Evolutionary conservation across 1,140 invertebrate genomes (phyloP), one percentile per base, ranked within the genome.

Genomic region (Hyles vespertilio): DNA sequence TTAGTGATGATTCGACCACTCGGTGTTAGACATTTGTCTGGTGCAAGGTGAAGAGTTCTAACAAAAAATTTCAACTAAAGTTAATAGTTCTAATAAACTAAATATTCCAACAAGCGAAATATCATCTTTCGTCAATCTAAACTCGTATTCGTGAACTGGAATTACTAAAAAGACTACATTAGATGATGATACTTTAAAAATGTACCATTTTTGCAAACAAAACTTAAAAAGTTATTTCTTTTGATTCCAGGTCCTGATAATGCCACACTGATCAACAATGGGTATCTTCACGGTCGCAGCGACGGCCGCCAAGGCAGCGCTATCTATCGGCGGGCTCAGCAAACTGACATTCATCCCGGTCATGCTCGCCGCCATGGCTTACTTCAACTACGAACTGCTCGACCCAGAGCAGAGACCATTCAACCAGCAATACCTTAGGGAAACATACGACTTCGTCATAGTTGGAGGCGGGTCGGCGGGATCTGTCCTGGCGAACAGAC

Each of bases 401-500:
- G 96, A 97, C 78, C 96, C 96, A 0, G 96, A 97, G 82, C 95
- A 93, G 72, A 90, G 94, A 54, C 94, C 95, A 0, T 93, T 95
- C 32, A 92, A 92, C 73, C 92, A 93, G 47, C 91, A 90, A 49
- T 83, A 91, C 32, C 80, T 95, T 0, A 85, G 91, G 6, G 79
- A 90, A 5, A 92, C 94, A 52, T 97, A 97, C 66, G 95, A 96
- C 70, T 96, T 96, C 58, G 90, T 97, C 0, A 91, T 96, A 0
- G 89, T 97, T 1, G 96, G 95, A 0, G 94, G 92, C 5, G 98
- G 97, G 0, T 96, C 96, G 0, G 96, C 96, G 3, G 98, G 97
- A 3, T 92, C 94, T 1, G 96, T 98, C 0, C 59, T 99, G 3
- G 96, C 95, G 0, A 96, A 95, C 59, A 90, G 98, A 44, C 86